Evolutionary conservation across 2,797 vertebrate species (phyloP).

Genomic region (Myripristis murdjan): DNA sequence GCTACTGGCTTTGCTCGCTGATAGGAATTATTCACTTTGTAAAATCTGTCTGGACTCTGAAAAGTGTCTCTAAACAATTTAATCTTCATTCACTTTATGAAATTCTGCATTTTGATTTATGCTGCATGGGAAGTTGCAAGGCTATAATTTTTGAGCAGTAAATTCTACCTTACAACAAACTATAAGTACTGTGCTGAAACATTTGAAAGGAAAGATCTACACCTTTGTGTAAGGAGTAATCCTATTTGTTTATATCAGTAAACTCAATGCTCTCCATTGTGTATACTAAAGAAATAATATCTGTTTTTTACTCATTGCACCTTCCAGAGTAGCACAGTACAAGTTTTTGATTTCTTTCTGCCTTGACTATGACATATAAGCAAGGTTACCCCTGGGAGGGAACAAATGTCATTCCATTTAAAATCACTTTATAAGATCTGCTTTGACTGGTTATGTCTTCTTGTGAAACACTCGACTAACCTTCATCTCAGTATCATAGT

Average conservation of each 20-base stretch:
- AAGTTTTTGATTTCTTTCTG: constrained; percentile 49
- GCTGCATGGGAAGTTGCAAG: no score
- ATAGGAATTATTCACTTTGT: background rate
- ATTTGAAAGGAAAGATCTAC: constrained; percentile 13
- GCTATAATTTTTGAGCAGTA: no score
- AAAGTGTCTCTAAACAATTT: no score
- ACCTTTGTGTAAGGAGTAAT: background rate
- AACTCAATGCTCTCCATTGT: constrained; percentile 5
- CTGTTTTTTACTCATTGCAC: constrained; percentile 10
- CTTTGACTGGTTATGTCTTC: constrained; percentile 53
- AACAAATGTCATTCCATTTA: constrained; percentile 60
- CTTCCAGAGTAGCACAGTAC: constrained; percentile 26
- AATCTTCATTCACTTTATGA: no score
- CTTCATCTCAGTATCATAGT: constrained; percentile 69
- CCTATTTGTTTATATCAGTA: background rate
- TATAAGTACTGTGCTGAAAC: background rate
- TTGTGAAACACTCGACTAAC: constrained; percentile 51
- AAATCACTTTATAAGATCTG: constrained; percentile 59
- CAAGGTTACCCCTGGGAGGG: constrained; percentile 34
- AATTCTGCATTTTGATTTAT: background rate
- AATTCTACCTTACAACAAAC: no score
- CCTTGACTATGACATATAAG: constrained; percentile 38
- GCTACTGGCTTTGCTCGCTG: background rate
- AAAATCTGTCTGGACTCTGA: background rate
- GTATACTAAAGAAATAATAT: constrained; percentile 19